Evolutionary conservation across 2,888 invertebrate species (phyloP).

Genomic region (Cosmia trapezina): DNA sequence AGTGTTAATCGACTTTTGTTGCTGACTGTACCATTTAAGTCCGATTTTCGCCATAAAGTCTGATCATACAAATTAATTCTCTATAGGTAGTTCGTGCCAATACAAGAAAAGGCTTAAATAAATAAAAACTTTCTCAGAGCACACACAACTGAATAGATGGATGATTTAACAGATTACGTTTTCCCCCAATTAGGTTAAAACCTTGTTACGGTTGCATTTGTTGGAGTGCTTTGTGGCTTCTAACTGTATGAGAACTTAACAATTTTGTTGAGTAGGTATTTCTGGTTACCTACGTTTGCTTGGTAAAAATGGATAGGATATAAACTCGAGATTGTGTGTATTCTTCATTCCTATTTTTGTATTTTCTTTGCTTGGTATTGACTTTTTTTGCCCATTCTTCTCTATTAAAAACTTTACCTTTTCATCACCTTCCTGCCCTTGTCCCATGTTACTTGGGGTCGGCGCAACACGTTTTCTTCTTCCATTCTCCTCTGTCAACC

Average conservation of each 20-base stretch:
- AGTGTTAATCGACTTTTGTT: too few relatives aligned
- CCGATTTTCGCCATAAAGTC: too few relatives aligned
- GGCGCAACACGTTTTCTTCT: too few relatives aligned
- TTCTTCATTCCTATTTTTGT: neutral
- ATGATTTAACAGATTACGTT: slow-evolving; percentile 13
- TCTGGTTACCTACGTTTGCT: neutral
- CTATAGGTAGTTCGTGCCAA: neutral
- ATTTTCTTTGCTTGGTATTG: neutral
- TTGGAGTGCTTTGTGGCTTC: slow-evolving; percentile 10
- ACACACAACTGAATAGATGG: neutral
- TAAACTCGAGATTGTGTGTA: neutral
- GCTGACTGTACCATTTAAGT: too few relatives aligned
- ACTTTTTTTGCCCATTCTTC: too few relatives aligned
- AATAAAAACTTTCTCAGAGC: neutral
- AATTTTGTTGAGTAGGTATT: slow-evolving; percentile 28
- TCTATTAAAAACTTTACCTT: too few relatives aligned
- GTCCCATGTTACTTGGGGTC: too few relatives aligned
- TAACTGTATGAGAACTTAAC: slow-evolving; percentile 5
- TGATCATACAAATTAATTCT: neutral
- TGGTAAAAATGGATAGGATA: neutral
- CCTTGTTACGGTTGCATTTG: slow-evolving; percentile 28
- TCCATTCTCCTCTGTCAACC: too few relatives aligned
- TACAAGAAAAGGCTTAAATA: neutral
- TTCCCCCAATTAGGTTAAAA: slow-evolving; percentile 48
- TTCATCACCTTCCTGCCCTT: too few relatives aligned